phyloP scores from a whole-genome alignment of 1,140 invertebrate species.

The Ceratitis capitata region DNA sequence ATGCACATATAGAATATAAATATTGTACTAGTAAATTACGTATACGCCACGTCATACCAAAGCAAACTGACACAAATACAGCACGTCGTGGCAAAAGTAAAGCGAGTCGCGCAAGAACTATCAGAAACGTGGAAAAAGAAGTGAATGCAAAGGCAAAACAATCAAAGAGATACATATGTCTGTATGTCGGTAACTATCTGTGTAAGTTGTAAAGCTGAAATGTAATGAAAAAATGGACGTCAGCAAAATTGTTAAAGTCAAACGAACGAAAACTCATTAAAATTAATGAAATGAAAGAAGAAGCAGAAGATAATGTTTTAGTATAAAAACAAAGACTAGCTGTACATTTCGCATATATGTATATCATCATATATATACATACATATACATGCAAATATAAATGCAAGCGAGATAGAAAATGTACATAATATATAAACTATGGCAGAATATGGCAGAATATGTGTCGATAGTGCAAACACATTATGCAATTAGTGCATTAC shows the following conservation, averaged over 20 bases:
- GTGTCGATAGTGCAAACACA: constrained; percentile 13
- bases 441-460: not conserved
- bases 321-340: constrained; percentile 12
- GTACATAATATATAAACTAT: not conserved
- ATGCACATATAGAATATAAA: not conserved
- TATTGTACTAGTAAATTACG: not conserved
- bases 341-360: too few species aligned
- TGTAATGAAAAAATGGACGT: constrained; percentile 23
- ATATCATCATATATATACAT: too few species aligned
- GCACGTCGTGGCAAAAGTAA: not conserved
- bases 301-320: not conserved
- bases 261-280: constrained; percentile 35
- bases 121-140: not conserved
- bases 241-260: constrained; percentile 29
- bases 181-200: too few species aligned
- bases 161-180: constrained; percentile 19
- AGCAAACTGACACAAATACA: not conserved
- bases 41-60: not conserved
- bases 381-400: too few species aligned
- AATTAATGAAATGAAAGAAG: constrained; percentile 36
- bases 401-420: not conserved
- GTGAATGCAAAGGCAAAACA: not conserved
- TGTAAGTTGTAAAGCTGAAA: not conserved
- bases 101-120: not conserved
- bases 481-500: not conserved